Base-by-base conservation (phyloP, 1,140 invertebrate genomes). In the Semibalanus balanoides region DNA sequence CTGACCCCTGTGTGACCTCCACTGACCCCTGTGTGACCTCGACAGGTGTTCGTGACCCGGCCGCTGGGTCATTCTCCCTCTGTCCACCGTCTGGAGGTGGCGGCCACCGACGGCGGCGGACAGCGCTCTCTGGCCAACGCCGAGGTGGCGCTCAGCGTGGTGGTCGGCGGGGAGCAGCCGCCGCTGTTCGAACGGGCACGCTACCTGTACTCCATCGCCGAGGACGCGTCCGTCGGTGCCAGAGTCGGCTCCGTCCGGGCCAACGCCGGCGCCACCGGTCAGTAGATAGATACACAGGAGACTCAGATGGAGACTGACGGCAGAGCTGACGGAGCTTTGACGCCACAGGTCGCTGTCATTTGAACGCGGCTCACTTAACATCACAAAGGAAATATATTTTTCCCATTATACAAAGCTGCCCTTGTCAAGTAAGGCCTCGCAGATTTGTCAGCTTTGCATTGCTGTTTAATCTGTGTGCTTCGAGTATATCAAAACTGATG, bases 151-250 rank as follows among this genome's bases (percentile, higher is more conserved):
- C 88, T 96, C 76, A 92, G 83, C 76, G 88, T 88, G 82, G 90
- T 84, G 85, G 83, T 83, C 78, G 88, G 81, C 82, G 88, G 83
- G 84, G 82, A 90, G 76, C 87, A 88, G 31, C 89, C 92, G 0
- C 92, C 93, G 1, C 88, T 91, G 73, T 96, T 96, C 82, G 90
- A 93, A 79, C 90, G 89, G 79, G 86, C 91, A 0, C 85, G 91
- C 78, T 96, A 96, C 84, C 89, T 88, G 77, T 92, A 94, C 83
- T 87, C 86, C 22, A 88, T 94, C 11, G 88, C 88, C 79, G 94
- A 97, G 84, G 92, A 93, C 82, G 89, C 90, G 1, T 86, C 88
- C 30, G 85, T 85, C 71, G 89, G 91, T 75, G 90, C 89, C 28
- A 84, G 91, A 43, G 88, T 97, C 77, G 94, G 92, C 31, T 88